A percentile compares a stretch with the other conserved stretches of the same genome.
Evolutionary conservation across 2,888 invertebrate genomes (phyloP).

Genomic region (Gnatocerus cornutus): DNA sequence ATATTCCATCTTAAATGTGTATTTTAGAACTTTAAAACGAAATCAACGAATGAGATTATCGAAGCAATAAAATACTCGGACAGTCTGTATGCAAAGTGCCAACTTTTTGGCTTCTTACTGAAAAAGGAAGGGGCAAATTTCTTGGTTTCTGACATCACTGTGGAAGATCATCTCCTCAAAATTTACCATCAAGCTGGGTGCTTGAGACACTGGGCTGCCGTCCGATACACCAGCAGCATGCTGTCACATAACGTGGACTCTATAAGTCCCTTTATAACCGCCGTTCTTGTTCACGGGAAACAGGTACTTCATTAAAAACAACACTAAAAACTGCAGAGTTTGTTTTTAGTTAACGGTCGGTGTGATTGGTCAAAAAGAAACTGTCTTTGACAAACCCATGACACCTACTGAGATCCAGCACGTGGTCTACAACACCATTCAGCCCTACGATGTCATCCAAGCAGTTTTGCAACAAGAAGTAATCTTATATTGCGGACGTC

Average conservation of each 20-base stretch:
- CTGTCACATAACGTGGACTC: conserved; percentile 97
- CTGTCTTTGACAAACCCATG: conserved; percentile 98
- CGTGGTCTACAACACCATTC: conserved; percentile 92
- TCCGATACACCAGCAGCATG: conserved; percentile 95
- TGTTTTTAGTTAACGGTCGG: conserved; percentile 86
- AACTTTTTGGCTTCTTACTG: conserved; percentile 87
- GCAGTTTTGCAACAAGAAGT: conserved; percentile 94
- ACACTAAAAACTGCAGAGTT: too few relatives aligned
- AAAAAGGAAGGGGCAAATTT: conserved; percentile 88
- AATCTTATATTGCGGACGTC: conserved; percentile 91
- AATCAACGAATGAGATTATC: conserved; percentile 84
- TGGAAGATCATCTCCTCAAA: conserved; percentile 80
- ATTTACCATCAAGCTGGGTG: conserved; percentile 90
- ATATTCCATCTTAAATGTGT: not conserved
- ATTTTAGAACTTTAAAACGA: conserved; percentile 75
- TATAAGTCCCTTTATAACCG: conserved; percentile 98
- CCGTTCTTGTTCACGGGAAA: conserved; percentile 97
- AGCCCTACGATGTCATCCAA: conserved; percentile 92
- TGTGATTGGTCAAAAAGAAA: conserved; percentile 94
- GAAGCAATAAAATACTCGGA: conserved; percentile 80
- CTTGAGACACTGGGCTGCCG: conserved; percentile 91
- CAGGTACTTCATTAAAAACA: conserved; percentile 76
- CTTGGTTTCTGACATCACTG: conserved; percentile 77
- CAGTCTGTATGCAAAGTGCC: conserved; percentile 86
- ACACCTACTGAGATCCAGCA: conserved; percentile 96